Base-by-base conservation (phyloP, 2,113 vertebrate genomes). In the Anoura caudifer region DNA sequence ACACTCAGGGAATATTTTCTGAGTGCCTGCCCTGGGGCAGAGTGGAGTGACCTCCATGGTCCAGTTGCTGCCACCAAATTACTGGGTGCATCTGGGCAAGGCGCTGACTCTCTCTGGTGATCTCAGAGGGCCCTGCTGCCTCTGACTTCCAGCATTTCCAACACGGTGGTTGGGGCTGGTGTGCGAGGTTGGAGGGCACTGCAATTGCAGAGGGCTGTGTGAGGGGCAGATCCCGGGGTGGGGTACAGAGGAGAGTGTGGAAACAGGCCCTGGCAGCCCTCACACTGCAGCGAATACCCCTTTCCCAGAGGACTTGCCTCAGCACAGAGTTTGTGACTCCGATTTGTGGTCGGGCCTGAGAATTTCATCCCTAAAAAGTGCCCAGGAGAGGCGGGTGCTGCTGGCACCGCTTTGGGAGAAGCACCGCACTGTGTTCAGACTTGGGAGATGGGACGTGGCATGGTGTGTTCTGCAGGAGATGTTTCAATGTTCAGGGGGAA, bases 241-340 rank as follows among this genome's bases (percentile, higher is more conserved):
- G 10, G 4, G 2, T 8, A 17, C 4, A 26, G 11, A 22, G 14
- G 5, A 9, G 4, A 28, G 33, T 19, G 1, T 26, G 65, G 38
- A 33, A 26, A 22, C 20, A 28, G 43, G 59, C 15, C 11, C 69
- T 20, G 3, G 3, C 2, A 36, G 69, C 63, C 81, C 59, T 61
- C 43, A 19, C 3, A 10, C 63, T 24, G 22, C 17, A 3, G 10
- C 0, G 0, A 12, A 0, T 14, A 31, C 43, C 9, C 4, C 1
- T 67, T 24, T 4, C 22, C 1, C 0, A 1, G 12, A 16, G 77
- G 77, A 6, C 41, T 70, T 59, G n/a, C 16, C 13, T 8, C 41
- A 56, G 50, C 47, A 22, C 26, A 3, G 81, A 47, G 43, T 26
- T 47, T 72, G 22, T 38, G 43, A 19, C 63, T 65, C 22, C 0